Percentiles rank a stretch among this genome's conserved stretches.
These are phyloP conservation scores for Thalpophila matura DNA, from an alignment of 2,888 invertebrate genomes.

Conservation along the genomic window DNA sequence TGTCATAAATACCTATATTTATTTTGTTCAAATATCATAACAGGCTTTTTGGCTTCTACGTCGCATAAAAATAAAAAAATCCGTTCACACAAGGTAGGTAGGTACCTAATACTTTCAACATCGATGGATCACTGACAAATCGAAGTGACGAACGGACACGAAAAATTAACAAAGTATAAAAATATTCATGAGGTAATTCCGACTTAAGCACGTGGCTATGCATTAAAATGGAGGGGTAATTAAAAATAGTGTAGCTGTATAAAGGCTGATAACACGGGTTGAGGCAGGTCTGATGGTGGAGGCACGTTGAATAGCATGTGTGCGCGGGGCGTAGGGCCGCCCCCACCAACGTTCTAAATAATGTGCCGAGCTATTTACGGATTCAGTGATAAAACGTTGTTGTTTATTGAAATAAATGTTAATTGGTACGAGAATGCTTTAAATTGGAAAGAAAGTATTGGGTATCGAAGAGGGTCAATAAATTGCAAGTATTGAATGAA, in stretches of 20 bases:
- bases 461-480: too few species aligned
- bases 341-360: neutral
- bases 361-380: constrained; percentile 12
- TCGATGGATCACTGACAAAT: constrained; percentile 1
- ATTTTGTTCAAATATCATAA: neutral
- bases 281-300: constrained; percentile 60
- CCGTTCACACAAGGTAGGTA: too few species aligned
- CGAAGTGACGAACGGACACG: neutral
- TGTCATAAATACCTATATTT: too few species aligned
- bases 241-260: neutral
- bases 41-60: neutral
- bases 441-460: too few species aligned
- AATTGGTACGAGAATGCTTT: too few species aligned
- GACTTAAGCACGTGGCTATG: constrained; percentile 25
- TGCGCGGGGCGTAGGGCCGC: constrained; percentile 20
- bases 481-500: too few species aligned
- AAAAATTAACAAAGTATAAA: constrained; percentile 33
- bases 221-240: constrained; percentile 10
- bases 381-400: too few species aligned
- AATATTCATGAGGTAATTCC: constrained; percentile 7
- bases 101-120: too few species aligned
- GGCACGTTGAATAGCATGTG: constrained; percentile 56
- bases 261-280: constrained; percentile 56
- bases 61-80: neutral
- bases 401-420: too few species aligned